These are phyloP conservation scores for Eulemur mongoz DNA, from an alignment of 2,797 vertebrate genomes.

Conservation along the genomic window DNA sequence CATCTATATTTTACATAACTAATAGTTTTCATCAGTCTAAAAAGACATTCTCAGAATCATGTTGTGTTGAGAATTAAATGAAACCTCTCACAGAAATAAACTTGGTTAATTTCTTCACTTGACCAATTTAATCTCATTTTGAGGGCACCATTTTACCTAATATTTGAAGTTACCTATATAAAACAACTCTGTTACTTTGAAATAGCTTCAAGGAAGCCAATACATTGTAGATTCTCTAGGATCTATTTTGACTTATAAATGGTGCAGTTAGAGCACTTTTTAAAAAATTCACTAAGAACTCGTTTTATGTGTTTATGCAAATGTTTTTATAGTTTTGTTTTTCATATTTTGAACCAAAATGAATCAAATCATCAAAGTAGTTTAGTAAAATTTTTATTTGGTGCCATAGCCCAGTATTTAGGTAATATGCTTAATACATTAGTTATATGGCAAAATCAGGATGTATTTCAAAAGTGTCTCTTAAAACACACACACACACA, in stretches of 20 bases:
- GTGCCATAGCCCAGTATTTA: neutral
- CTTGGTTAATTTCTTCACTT: neutral
- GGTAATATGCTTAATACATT: neutral
- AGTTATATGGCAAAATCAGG: neutral
- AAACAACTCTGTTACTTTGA: neutral
- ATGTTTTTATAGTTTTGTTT: slow-evolving; percentile 57
- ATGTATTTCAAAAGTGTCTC: neutral
- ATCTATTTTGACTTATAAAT: neutral
- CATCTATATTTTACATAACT: neutral
- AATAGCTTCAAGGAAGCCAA: neutral
- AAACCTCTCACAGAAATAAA: neutral
- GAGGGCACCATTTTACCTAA: neutral
- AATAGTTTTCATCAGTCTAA: neutral
- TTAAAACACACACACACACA: neutral
- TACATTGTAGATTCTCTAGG: neutral
- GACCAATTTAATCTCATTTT: neutral
- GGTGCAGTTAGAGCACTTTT: neutral
- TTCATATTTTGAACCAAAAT: slow-evolving; percentile 70
- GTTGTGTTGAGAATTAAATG: neutral
- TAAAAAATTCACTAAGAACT: neutral
- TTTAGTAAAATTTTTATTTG: neutral
- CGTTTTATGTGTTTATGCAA: slow-evolving; percentile 59
- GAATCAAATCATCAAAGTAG: slow-evolving; percentile 68
- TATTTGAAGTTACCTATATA: neutral
- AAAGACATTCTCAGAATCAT: neutral